A percentile compares a stretch with the other conserved stretches of the same genome.
These are phyloP conservation scores for Xenops minutus DNA, from an alignment of 2,797 vertebrate genomes.

Conservation along the genomic window DNA sequence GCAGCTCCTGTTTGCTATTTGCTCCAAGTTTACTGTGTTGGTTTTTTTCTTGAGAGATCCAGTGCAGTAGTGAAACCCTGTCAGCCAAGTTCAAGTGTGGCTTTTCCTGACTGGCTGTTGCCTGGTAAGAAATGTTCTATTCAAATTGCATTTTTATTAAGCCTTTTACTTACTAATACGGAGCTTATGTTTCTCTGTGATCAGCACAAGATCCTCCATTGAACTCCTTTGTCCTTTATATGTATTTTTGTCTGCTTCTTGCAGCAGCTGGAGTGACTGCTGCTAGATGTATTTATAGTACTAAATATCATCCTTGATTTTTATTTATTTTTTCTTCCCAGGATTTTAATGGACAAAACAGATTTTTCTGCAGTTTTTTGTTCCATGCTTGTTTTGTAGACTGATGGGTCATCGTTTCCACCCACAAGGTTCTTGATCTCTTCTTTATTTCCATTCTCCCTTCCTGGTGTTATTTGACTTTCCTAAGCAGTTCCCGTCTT, in stretches of 20 bases:
- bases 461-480: neutral
- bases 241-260: neutral
- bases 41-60: neutral
- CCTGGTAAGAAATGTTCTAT: neutral
- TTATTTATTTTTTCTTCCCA: neutral
- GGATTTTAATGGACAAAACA: neutral
- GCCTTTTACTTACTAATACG: neutral
- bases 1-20: neutral
- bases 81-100: neutral
- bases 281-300: neutral
- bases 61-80: neutral
- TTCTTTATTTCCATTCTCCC: neutral
- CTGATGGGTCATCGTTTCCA: conserved; percentile 5
- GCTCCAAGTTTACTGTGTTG: neutral
- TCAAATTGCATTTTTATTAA: neutral
- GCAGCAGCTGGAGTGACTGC: neutral
- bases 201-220: neutral
- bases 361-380: neutral
- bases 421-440: neutral
- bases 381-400: neutral
- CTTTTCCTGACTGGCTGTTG: neutral
- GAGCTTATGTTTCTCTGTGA: neutral
- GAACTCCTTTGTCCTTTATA: neutral
- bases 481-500: neutral
- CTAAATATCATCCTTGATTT: neutral